Evolutionary conservation across 2,888 invertebrate species (phyloP), one percentile per base, ranked within the genome.

Genomic region (Chalcis sispes): DNA sequence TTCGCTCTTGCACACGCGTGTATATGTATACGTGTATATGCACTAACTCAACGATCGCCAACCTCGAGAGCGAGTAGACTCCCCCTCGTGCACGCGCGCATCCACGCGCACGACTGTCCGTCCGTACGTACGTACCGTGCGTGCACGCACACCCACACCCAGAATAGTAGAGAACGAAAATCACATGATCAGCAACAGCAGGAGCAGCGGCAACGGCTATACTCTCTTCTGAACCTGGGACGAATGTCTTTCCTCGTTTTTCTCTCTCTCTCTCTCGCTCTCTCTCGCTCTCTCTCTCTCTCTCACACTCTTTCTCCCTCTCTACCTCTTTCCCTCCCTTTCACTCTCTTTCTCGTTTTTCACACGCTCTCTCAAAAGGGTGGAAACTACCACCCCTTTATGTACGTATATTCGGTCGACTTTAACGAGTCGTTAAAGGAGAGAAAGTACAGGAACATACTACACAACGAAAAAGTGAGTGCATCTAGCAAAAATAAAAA

Each of bases 51-150:
- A n/a, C n/a, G n/a, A n/a, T n/a, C n/a, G n/a, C n/a, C n/a, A n/a
- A n/a, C n/a, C n/a, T n/a, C n/a, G n/a, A n/a, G n/a, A 32, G 27
- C 23, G 36, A n/a, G n/a, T 13, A 32, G 48, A 56, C 72, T 64
- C 46, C 64, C 72, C 56, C 72, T 64, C 56, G 64, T 52, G 40
- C 70, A 32, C 36, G 50, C 32, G 54, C 27, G 67, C 67, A 66
- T 52, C 42, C 15, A 66, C 23, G 40, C 65, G 27, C 66, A 32
- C 10, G 10, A 10, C 52, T 52, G 5, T 52, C 20, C 23, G 8
- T 52, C 7, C 7, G 15, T 54, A 13, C n/a, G n/a, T 54, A n/a
- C n/a, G 27, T 27, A 10, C 1, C 52, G 27, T 54, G 25, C 10
- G n/a, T 32, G 18, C 58, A 42, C 40, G 56, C 50, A 65, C 32